These are phyloP conservation scores for Chamaea fasciata DNA, from an alignment of 2,113 vertebrate genomes.

Conservation along the genomic window DNA sequence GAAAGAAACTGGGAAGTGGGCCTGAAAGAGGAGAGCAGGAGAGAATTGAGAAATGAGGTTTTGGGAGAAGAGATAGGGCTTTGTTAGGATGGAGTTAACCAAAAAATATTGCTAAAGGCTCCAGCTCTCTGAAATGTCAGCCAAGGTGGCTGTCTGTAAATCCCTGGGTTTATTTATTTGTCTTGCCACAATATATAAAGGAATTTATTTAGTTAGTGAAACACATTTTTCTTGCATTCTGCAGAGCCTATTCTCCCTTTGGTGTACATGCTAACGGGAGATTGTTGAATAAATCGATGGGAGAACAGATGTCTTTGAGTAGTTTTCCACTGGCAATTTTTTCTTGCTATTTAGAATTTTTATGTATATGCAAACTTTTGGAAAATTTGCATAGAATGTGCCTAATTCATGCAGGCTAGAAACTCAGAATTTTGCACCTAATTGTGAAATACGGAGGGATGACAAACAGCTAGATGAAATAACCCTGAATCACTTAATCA, in stretches of 20 bases:
- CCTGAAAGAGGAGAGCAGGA: conserved; percentile 24
- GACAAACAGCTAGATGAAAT: neutral
- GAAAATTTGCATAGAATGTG: neutral
- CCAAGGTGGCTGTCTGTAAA: conserved; percentile 61
- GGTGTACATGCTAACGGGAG: conserved; percentile 4
- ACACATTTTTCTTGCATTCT: conserved; percentile 50
- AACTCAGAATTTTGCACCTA: neutral
- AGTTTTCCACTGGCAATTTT: conserved; percentile 13
- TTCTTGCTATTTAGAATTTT: conserved; percentile 1
- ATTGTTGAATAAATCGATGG: neutral
- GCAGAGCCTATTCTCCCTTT: conserved; percentile 32
- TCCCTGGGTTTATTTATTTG: conserved; percentile 61
- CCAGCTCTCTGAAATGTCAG: conserved; percentile 57
- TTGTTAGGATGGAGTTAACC: conserved; percentile 49
- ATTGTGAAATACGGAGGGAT: neutral
- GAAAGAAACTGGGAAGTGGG: conserved; percentile 46
- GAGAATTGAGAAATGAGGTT: conserved; percentile 43
- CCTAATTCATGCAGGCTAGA: neutral
- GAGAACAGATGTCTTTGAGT: conserved; percentile 14
- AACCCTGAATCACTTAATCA: conserved; percentile 16
- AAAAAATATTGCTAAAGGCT: conserved; percentile 45
- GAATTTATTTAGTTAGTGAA: conserved; percentile 60
- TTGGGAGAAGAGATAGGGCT: conserved; percentile 28
- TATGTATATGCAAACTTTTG: neutral
- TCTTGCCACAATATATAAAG: conserved; percentile 61